phyloP scores from a whole-genome alignment of 2,113 vertebrate genomes.

The Cynoglossus semilaevis region DNA sequence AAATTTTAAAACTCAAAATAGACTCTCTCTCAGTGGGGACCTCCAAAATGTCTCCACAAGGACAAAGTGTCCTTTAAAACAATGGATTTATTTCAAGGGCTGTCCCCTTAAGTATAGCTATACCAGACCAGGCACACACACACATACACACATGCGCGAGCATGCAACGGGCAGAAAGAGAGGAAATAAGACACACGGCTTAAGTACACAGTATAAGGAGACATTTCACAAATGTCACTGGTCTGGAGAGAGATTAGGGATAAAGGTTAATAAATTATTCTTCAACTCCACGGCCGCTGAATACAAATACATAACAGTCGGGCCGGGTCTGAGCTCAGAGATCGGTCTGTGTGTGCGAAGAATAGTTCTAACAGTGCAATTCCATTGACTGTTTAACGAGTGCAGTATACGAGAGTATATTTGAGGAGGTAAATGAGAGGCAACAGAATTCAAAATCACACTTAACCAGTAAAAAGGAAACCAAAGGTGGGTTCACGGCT shows the following conservation, averaged over 20 bases:
- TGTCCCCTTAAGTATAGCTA: too few relatives aligned
- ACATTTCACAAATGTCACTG: slow-evolving; percentile 21
- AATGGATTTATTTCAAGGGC: too few relatives aligned
- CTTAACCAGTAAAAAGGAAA: slow-evolving; percentile 41
- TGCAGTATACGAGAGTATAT: slow-evolving; percentile 13
- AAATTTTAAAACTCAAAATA: too few relatives aligned
- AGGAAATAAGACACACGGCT: slow-evolving; percentile 20
- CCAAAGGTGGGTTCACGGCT: slow-evolving; percentile 48
- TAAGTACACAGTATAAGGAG: slow-evolving; percentile 21
- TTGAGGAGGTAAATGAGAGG: slow-evolving; percentile 32
- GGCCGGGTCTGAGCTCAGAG: too few relatives aligned
- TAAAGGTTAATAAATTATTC: slow-evolving; percentile 39
- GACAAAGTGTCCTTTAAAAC: too few relatives aligned
- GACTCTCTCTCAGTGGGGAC: too few relatives aligned
- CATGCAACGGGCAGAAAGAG: background rate
- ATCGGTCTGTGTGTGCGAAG: slow-evolving; percentile 2
- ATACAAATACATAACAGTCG: too few relatives aligned
- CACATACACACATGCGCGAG: too few relatives aligned
- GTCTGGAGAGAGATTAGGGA: slow-evolving; percentile 17
- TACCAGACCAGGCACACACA: too few relatives aligned
- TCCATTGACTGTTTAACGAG: slow-evolving; percentile 3
- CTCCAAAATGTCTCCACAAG: too few relatives aligned
- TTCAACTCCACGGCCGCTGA: slow-evolving; percentile 2
- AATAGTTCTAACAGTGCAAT: slow-evolving; percentile 7
- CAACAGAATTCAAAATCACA: slow-evolving; percentile 44